Evolutionary conservation across 2,888 invertebrate genomes (phyloP).

Genomic region (Pasiphila rectangulata): DNA sequence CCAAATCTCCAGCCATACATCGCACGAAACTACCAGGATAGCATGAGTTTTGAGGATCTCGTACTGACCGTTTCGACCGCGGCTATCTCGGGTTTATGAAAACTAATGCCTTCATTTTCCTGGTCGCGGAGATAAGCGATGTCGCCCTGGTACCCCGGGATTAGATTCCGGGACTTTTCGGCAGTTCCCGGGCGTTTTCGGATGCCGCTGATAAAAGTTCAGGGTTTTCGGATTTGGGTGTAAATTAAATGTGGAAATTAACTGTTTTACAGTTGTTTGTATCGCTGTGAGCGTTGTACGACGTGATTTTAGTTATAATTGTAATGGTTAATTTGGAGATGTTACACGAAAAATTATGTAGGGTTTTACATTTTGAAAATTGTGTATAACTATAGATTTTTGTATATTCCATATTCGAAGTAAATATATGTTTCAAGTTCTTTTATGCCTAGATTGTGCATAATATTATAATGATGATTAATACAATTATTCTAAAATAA

Average conservation of each 20-base stretch:
- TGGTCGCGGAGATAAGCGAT: conserved; percentile 72
- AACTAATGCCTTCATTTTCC: conserved; percentile 80
- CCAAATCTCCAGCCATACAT: conserved; percentile 6
- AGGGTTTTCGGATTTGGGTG: conserved; percentile 52
- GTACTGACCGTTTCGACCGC: conserved; percentile 43
- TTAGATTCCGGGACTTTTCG: conserved; percentile 41
- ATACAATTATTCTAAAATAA: no score
- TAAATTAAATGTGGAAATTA: conserved; percentile 60
- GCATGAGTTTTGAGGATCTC: conserved; percentile 46
- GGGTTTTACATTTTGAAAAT: no score
- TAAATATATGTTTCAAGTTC: no score
- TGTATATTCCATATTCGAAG: no score
- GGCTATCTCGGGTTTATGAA: conserved; percentile 77
- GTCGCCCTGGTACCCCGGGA: conserved; percentile 72
- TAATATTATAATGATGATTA: no score
- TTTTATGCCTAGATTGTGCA: no score
- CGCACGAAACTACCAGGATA: conserved; percentile 38
- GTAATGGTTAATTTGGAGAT: background rate
- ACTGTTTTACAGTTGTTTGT: conserved; percentile 29
- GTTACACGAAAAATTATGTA: no score
- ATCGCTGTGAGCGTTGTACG: conserved; percentile 1
- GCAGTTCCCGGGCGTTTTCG: conserved; percentile 57
- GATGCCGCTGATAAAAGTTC: conserved; percentile 64
- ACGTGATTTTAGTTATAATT: background rate
- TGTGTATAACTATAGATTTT: no score